Evolutionary conservation across 2,113 vertebrate genomes (phyloP).

Genomic region (Pionites leucogaster): DNA sequence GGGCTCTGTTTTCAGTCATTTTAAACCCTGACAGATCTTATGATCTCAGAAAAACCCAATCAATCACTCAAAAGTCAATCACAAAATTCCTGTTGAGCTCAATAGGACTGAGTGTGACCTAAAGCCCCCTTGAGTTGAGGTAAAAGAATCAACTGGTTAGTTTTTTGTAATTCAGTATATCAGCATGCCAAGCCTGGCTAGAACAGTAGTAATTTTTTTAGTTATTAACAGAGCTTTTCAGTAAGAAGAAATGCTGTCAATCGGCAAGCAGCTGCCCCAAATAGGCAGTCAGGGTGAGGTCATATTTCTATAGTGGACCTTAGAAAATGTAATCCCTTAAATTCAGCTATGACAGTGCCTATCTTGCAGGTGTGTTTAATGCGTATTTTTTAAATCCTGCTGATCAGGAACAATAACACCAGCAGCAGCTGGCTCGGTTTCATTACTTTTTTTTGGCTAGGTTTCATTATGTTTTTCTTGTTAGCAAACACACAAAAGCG

Average conservation of each 20-base stretch:
- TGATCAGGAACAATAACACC: not conserved
- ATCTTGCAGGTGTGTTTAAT: not conserved
- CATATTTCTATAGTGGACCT: not conserved
- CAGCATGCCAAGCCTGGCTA: not conserved
- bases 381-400: not conserved
- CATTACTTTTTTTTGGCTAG: not conserved
- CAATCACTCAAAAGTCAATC: not conserved
- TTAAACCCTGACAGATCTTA: not conserved
- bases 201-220: not conserved
- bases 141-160: not conserved
- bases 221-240: not conserved
- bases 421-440: not conserved
- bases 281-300: not conserved
- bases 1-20: not conserved
- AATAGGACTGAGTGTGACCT: not conserved
- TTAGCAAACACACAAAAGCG: fast-evolving
- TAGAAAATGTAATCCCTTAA: not conserved
- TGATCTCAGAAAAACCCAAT: not conserved
- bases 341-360: not conserved
- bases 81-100: not conserved
- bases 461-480: not conserved
- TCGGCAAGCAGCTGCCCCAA: not conserved
- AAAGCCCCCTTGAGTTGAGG: not conserved
- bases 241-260: not conserved
- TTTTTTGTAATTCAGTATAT: not conserved